Base-by-base conservation (phyloP, 1,140 invertebrate species). In the Zaprionus ghesquierei region DNA sequence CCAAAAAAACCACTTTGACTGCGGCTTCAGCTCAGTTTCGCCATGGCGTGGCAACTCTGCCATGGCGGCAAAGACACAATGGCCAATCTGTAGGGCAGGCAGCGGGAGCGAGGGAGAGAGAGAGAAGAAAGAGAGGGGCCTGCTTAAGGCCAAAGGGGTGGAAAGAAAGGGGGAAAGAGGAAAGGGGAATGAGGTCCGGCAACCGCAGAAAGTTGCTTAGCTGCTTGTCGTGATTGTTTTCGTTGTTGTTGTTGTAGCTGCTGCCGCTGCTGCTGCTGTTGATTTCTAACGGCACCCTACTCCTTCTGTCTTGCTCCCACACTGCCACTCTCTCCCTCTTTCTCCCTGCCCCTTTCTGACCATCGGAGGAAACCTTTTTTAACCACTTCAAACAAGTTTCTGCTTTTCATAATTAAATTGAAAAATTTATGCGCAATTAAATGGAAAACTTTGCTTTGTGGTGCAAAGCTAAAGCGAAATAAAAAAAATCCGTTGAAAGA, bases 341-440 rank as follows among this genome's bases (percentile, higher is more conserved):
- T 15, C 33, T 22, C 12, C 6, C 10, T n/a, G 3, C 18, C 44
- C 2, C 31, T 9, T 23, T 22, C 18, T 46, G 8, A 13, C 10
- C 29, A 9, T 15, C 20, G 8, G 25, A 27, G 12, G 22, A 31
- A 69, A 69, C 59, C 25, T 29, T 60, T 69, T 62, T 65, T 68
- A 79, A 87, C 84, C 82, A 89, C 82, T 87, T 87, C 79, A 87
- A 87, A 87, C 75, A 87, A 87, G 84, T 87, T 89, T 84, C 84
- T 89, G 84, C 84, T 87, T 87, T 86, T 87, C 76, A 87, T 87
- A 87, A 87, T 87, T 87, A 87, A 87, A 87, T 87, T 87, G 76
- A 76, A 89, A 87, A 87, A 87, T 87, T 89, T 87, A 87, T 87
- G 82, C 79, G 81, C 82, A 89, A 89, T 87, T 87, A 87, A 87